Evolutionary conservation across 92 coral and sea anemone genomes (phyloP), one percentile per base, ranked within the genome.

Genomic region (Umimayanthus chanpuru): DNA sequence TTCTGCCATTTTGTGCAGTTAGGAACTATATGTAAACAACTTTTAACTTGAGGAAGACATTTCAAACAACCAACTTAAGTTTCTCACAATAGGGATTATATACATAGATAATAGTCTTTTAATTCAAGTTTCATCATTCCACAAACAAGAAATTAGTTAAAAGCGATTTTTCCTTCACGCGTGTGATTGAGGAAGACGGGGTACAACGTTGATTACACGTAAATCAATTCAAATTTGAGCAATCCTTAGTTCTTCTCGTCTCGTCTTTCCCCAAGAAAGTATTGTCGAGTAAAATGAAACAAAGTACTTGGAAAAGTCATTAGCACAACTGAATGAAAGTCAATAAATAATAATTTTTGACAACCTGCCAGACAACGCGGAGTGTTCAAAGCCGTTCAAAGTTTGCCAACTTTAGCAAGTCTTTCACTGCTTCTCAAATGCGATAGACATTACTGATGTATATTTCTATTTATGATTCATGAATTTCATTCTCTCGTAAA

Each of bases 221-320:
- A 73, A 26, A 73, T 73, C 77, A 73, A 73, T 73, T 73, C 72
- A 66, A 66, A 66, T 9, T 26, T 4, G 72, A 66, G 72, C 72
- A 66, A 66, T 32, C 41, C 43, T 73, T 73, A 73, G 77, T 73
- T 73, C 41, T 73, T 26, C 41, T 73, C 77, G 44, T 73, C 41
- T 73, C 41, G 15, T 73, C 41, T 73, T 73, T 73, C 41, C 77
- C 41, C 38, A 26, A 73, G 41, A 73, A 73, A 73, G 41, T 73
- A 73, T 73, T 73, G 77, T 26, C 77, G 72, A 66, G 41, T 73
- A 14, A 73, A 73, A 73, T 73, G 77, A 73, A 73, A 73, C 77
- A 73, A 73, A 73, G 77, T 73, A 26, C 77, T 73, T 73, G 77
- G 77, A 73, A 73, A 73, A 73, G 41, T 73, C 77, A 73, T 73